phyloP scores from a whole-genome alignment of 2,113 vertebrate species.

The Stigmatopora nigra region DNA sequence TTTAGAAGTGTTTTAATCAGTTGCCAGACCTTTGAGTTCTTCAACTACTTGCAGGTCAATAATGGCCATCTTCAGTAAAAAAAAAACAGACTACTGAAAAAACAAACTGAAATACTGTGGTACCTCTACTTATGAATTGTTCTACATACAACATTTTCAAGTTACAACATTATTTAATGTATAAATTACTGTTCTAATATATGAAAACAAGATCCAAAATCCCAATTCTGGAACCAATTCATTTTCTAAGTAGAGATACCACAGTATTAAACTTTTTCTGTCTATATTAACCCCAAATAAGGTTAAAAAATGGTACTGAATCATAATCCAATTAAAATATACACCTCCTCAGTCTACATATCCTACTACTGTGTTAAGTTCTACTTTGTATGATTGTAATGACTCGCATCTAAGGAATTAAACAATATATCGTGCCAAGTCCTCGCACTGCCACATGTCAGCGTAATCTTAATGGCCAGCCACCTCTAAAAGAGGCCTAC shows the following conservation, averaged over 20 bases:
- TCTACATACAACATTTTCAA: no score
- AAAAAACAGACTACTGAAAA: constrained; percentile 11
- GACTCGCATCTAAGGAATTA: not conserved
- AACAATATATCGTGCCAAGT: constrained; percentile 1
- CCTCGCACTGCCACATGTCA: constrained; percentile 39
- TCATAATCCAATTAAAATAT: not conserved
- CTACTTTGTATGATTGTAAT: not conserved
- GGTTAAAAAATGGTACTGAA: not conserved
- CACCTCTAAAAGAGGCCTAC: constrained; percentile 31
- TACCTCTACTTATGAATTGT: no score
- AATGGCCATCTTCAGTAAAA: constrained; percentile 31
- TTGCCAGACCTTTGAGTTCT: constrained; percentile 37
- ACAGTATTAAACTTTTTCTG: no score
- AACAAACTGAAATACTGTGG: not conserved
- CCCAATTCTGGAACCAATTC: no score
- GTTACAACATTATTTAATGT: no score
- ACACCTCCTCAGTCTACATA: not conserved
- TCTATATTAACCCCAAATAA: not conserved
- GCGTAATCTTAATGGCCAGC: constrained; percentile 44
- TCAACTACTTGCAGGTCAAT: constrained; percentile 29
- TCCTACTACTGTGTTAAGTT: not conserved
- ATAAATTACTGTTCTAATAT: no score
- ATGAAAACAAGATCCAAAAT: no score
- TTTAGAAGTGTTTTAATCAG: constrained; percentile 53
- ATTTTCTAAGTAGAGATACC: no score